Base-by-base conservation (phyloP, 2,888 invertebrate genomes). In the Mythimna pallens region DNA sequence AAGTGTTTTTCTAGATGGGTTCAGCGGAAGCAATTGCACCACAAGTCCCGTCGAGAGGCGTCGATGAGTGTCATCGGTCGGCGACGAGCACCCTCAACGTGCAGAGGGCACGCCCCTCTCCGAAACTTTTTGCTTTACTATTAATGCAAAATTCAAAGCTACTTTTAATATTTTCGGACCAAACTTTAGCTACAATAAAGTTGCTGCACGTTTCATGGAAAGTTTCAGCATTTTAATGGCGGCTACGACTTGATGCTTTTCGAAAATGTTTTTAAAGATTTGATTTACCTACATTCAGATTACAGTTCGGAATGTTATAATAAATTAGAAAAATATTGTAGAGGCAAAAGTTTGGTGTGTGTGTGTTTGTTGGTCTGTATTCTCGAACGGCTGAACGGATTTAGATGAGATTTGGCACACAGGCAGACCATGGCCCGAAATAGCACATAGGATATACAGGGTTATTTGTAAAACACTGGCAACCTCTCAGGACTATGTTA, bases 1-100 rank as follows among this genome's bases (percentile, higher is more conserved):
- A 74, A 82, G 85, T 86, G 82, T 82, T 84, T 83, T 81, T 86
- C 82, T 86, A 82, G 82, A 81, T 70, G 80, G 80, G 80, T 85
- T 86, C 64, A 76, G 83, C 83, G 86, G 83, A 86, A 85, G 84
- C 86, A 83, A 85, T 89, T 87, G 88, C 89, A 85, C 79, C 80
- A 79, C 84, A 76, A 82, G 85, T 78, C 63, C 81, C 88, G 89
- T 89, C 81, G 84, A 89, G 90, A 77, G 89, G 84, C 83, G 86
- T 89, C 86, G 88, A 86, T 82, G 84, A 92, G 92, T 84, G 88
- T 85, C 90, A 88, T 91, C 87, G 86, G 84, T 58, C 81, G 77
- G 55, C 76, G 78, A 77, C 55, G 78, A 92, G 90, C 62, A 88
- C 87, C 47, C 91, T 91, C 81, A 36, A n/a, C 69, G 67, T 55